Base-by-base conservation (phyloP, 2,797 vertebrate genomes). In the Heteromormyrus szaboi region DNA sequence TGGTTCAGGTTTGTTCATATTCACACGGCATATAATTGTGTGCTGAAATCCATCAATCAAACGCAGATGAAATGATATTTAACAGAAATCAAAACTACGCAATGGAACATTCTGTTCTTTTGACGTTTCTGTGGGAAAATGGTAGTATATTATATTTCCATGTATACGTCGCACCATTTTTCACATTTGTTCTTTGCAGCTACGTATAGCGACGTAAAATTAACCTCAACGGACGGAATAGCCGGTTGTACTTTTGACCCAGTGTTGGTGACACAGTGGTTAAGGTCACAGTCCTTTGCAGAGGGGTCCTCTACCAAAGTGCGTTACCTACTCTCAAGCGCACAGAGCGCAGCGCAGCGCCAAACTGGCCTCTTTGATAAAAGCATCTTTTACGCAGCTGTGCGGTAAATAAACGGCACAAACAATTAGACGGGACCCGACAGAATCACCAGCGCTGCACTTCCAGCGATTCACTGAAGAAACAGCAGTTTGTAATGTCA, bases 391-490 rank as follows among this genome's bases (percentile, higher is more conserved):
- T 44, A 19, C 6, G 41, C 37, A 79, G 41, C 41, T 44, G 72
- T n/a, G 17, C 5, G 14, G 72, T n/a, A 79, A 41, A 79, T 14
- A 19, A 79, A 79, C 2, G 72, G 33, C 72, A 29, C 81, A 51
- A 51, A 84, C 37, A 83, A 48, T 48, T 51, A 84, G 46, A 25
- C 44, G 4, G n/a, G 19, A 84, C 44, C 44, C 48, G 46, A 51
- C 8, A 22, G 44, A 50, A 51, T 12, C 81, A 25, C 81, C 44
- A 48, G 48, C 44, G 6, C 19, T 22, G 81, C 46, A 44, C 48
- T 84, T 51, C 7, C 88, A 59, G 91, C 88, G 89, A 92, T 94
- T 91, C 90, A 87, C 50, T 14, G 17, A 89, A 88, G 46, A 56
- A 89, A 89, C 90, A 44, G 88, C 46, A 88, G 90, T 79, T 79